Percentiles rank a stretch among this genome's conserved stretches.
phyloP scores from a whole-genome alignment of 2,797 vertebrate genomes.

The Passerculus sandwichensis region DNA sequence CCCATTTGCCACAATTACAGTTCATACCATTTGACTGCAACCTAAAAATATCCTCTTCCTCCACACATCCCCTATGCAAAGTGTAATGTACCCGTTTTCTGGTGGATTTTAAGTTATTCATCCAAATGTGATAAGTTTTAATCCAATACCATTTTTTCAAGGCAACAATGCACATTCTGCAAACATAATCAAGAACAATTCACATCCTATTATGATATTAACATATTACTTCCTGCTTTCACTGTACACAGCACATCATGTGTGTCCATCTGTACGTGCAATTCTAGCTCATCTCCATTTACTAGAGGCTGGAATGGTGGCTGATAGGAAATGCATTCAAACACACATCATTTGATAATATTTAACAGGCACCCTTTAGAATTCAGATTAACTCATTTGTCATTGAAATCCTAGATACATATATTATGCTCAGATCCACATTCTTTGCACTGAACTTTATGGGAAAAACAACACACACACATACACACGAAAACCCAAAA shows the following conservation, averaged over 20 bases:
- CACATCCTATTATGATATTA: background rate
- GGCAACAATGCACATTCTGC: background rate
- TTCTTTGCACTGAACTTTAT: background rate
- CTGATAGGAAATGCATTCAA: background rate
- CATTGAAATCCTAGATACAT: background rate
- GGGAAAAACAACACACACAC: background rate
- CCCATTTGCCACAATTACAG: background rate
- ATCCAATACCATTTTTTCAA: background rate
- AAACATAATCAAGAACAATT: background rate
- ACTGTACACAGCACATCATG: background rate
- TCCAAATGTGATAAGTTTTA: background rate
- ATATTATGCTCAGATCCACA: background rate
- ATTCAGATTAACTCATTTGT: background rate
- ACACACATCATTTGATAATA: background rate
- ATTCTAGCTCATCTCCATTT: background rate
- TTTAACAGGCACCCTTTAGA: background rate
- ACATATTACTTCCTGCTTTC: background rate
- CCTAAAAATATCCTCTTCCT: constrained; percentile 2
- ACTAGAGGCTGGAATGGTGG: background rate
- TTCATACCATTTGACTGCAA: background rate
- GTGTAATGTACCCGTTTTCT: background rate
- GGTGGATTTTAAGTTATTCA: background rate
- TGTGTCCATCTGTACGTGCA: background rate
- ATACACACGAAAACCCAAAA: background rate
- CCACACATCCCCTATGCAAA: background rate